Base-by-base conservation (phyloP, 1,140 invertebrate genomes). In the Drosophila grimshawi region DNA sequence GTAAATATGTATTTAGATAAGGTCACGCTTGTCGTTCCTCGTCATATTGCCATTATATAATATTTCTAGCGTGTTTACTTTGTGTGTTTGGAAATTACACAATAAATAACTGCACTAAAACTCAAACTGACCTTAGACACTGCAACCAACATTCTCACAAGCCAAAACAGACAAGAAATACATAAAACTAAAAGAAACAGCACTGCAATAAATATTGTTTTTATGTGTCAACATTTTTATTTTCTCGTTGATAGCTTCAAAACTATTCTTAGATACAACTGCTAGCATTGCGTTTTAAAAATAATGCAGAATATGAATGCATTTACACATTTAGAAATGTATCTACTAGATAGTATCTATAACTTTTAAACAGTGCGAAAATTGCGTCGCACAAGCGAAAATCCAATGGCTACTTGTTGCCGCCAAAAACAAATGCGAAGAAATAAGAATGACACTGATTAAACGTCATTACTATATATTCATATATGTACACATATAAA, bases 101-200 rank as follows among this genome's bases (percentile, higher is more conserved):
- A 41, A n/a, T 27, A 73, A 46, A 43, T 57, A 64, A 59, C 59
- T 49, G 65, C 68, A 70, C 62, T 41, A 45, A 52, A 69, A 68
- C 65, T 62, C 76, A 71, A 80, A 76, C 85, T 89, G 86, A 89
- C 85, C 85, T 90, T 85, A 89, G 86, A 60, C 85, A 85, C 78
- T 86, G 76, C 46, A 63, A 71, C 62, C 53, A 75, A 72, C 6
- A 43, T 19, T n/a, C 37, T 5, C 64, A 69, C 7, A 41, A 2
- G 69, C 29, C 48, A 69, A 60, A 78, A 57, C n/a, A 70, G 55
- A 72, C 57, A 63, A 53, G 32, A 48, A 59, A 74, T 10, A 6
- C 3, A 32, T n/a, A n/a, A 52, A 56, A 3, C 49, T 10, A 41
- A 56, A 51, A 30, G 4, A n/a, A 30, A 32, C 8, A n/a, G 0